phyloP scores from a whole-genome alignment of 2,888 invertebrate species.

The Eilema depressum region DNA sequence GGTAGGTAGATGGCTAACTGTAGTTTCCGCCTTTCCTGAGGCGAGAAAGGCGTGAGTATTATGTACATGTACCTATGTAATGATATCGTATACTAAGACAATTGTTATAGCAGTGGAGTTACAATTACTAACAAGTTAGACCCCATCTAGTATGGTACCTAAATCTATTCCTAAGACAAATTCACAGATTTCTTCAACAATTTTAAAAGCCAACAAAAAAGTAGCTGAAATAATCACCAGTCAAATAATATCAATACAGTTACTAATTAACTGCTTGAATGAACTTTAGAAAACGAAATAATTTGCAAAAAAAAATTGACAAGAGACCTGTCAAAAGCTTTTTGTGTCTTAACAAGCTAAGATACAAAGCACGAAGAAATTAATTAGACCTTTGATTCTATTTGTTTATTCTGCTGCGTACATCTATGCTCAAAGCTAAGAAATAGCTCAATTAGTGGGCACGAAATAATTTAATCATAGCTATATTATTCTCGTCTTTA shows the following conservation, averaged over 20 bases:
- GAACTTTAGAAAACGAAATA: background rate
- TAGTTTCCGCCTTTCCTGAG: no score
- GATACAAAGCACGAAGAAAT: background rate
- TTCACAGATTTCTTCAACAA: no score
- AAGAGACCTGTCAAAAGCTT: background rate
- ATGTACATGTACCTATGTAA: no score
- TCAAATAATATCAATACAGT: background rate
- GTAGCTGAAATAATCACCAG: background rate
- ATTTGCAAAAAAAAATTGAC: background rate
- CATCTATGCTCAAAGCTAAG: background rate
- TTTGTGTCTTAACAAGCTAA: background rate
- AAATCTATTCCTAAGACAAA: no score
- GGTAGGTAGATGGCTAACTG: no score
- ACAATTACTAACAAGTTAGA: no score
- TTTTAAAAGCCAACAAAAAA: no score
- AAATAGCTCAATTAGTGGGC: background rate
- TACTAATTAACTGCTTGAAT: background rate
- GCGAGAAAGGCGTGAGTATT: no score
- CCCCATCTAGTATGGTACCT: no score
- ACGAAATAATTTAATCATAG: background rate
- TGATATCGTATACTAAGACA: no score
- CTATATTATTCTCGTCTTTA: background rate
- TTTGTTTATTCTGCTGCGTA: background rate
- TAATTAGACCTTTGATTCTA: background rate
- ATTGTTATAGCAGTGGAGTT: no score